These are phyloP conservation scores for Dunckerocampus dactyliophorus DNA, from an alignment of 2,113 vertebrate genomes.

Conservation along the genomic window DNA sequence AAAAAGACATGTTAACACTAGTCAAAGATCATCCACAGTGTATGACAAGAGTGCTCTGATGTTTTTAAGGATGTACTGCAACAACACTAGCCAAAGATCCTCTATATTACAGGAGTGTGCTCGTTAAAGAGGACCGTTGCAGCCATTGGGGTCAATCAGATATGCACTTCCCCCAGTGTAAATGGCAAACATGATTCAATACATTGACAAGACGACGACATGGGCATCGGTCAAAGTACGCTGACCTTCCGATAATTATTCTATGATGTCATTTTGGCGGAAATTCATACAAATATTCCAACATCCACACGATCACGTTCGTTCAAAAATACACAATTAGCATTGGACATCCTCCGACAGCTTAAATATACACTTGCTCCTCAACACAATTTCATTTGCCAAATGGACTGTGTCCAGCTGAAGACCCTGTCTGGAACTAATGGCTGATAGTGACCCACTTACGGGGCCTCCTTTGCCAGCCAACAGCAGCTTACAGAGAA, in stretches of 20 bases:
- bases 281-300: neutral
- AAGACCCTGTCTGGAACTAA: conserved; percentile 14
- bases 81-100: no score
- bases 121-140: neutral
- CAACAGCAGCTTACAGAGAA: neutral
- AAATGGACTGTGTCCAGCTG: conserved; percentile 27
- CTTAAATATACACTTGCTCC: neutral
- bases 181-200: neutral
- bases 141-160: neutral
- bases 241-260: neutral
- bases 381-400: conserved; percentile 9
- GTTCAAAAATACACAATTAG: conserved; percentile 8
- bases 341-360: conserved; percentile 6
- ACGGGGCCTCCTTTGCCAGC: conserved; percentile 5
- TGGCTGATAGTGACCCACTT: conserved; percentile 10
- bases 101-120: no score
- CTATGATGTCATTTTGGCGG: neutral
- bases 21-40: no score
- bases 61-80: no score
- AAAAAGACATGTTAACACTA: no score
- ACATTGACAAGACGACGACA: neutral
- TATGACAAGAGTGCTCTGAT: no score
- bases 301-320: neutral
- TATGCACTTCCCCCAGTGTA: neutral
- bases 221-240: neutral